Conservation (phyloP, 2,113 vertebrate species). For the Apodemus speciosus region DNA sequence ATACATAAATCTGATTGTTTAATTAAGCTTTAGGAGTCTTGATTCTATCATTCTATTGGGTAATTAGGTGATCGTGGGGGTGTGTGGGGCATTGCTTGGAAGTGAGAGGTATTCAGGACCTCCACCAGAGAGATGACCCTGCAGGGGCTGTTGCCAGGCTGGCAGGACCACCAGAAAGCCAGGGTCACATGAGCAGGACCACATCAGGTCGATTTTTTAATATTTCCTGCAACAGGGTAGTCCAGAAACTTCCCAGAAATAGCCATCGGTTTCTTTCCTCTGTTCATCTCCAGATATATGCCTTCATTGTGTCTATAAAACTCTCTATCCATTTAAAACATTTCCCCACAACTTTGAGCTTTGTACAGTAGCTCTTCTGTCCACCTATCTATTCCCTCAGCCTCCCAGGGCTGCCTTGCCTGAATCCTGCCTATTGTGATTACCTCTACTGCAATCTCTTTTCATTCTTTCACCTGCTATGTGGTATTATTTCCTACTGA, state of each 20-base stretch:
- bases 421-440: background rate
- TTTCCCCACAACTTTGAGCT: background rate
- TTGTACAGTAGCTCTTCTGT: background rate
- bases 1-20: too few relatives aligned
- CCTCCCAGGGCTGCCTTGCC: background rate
- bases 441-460: background rate
- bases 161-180: too few relatives aligned
- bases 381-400: background rate
- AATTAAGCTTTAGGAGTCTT: too few relatives aligned
- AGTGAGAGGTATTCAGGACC: too few relatives aligned
- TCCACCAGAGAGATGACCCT: too few relatives aligned
- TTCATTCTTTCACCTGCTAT: background rate
- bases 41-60: too few relatives aligned
- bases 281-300: accelerated
- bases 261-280: background rate
- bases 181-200: too few relatives aligned
- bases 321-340: background rate
- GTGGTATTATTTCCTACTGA: background rate
- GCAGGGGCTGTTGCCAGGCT: too few relatives aligned
- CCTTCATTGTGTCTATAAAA: background rate
- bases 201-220: too few relatives aligned
- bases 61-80: too few relatives aligned
- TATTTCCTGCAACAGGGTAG: background rate
- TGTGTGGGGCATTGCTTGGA: too few relatives aligned
- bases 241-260: background rate